These are phyloP conservation scores for Drosophila kohkoa DNA, from an alignment of 1,140 invertebrate genomes.

Conservation along the genomic window DNA sequence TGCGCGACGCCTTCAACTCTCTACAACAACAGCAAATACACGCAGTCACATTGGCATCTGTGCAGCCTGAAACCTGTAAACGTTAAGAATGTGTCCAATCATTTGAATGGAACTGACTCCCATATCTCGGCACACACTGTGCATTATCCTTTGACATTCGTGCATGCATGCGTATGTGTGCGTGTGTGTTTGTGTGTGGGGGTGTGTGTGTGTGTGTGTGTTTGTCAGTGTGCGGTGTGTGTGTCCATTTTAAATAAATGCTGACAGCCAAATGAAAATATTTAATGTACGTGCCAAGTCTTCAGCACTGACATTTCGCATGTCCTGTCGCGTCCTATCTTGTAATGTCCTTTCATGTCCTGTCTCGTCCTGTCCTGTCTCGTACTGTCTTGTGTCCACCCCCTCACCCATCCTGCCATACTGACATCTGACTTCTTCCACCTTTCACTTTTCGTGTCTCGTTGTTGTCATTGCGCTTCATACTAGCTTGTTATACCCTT, in stretches of 20 bases:
- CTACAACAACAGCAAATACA: not conserved
- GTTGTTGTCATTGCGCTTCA: slow-evolving; percentile 52
- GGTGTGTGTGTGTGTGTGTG: slow-evolving; percentile 32
- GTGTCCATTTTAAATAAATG: slow-evolving; percentile 76
- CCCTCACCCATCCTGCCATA: not conserved
- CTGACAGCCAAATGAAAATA: slow-evolving; percentile 80
- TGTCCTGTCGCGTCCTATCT: slow-evolving; percentile 21
- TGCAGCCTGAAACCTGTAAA: slow-evolving; percentile 15
- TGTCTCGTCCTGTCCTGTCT: not conserved
- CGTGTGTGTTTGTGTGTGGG: slow-evolving; percentile 28
- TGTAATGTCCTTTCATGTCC: not conserved
- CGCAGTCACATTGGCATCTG: slow-evolving; percentile 15
- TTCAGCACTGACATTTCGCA: slow-evolving; percentile 58
- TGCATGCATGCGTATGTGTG: not conserved
- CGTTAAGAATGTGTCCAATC: slow-evolving; percentile 25
- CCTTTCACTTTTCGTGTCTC: not conserved
- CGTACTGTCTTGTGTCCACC: not conserved
- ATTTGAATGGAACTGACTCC: slow-evolving; percentile 21
- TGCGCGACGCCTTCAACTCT: slow-evolving; percentile 26
- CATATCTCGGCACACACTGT: slow-evolving; percentile 8
- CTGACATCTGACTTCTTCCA: not conserved
- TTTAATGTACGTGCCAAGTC: slow-evolving; percentile 71
- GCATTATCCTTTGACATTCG: slow-evolving; percentile 26
- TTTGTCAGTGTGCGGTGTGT: not conserved
- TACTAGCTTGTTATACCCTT: slow-evolving; percentile 4